phyloP scores from a whole-genome alignment of 1,140 invertebrate genomes.

The Drosophila willistoni region DNA sequence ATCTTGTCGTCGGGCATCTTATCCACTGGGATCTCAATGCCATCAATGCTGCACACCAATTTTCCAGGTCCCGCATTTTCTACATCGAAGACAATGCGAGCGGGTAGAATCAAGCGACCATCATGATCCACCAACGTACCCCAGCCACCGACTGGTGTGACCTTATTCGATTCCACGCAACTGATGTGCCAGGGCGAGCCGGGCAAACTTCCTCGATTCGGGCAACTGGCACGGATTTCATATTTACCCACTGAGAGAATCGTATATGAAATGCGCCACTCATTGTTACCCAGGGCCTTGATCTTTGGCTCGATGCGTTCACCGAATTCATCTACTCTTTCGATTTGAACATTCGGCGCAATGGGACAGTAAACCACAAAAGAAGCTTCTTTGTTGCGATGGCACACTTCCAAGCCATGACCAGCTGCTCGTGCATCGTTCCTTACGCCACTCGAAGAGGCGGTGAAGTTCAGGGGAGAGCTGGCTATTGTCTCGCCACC shows the following conservation, averaged over 20 bases:
- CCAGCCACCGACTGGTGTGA: slow-evolving; percentile 91
- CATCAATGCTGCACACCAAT: slow-evolving; percentile 86
- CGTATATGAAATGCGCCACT: slow-evolving; percentile 86
- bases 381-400: slow-evolving; percentile 89
- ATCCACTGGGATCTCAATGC: slow-evolving; percentile 84
- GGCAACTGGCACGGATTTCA: slow-evolving; percentile 85
- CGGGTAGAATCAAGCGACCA: slow-evolving; percentile 89
- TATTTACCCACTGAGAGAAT: slow-evolving; percentile 85
- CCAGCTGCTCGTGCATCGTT: slow-evolving; percentile 85
- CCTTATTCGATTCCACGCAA: slow-evolving; percentile 83
- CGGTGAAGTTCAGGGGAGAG: slow-evolving; percentile 86
- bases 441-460: slow-evolving; percentile 78
- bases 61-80: slow-evolving; percentile 90
- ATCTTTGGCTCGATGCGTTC: slow-evolving; percentile 83
- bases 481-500: slow-evolving; percentile 88
- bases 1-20: slow-evolving; percentile 75
- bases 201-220: slow-evolving; percentile 84
- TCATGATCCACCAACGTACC: slow-evolving; percentile 89
- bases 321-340: slow-evolving; percentile 75
- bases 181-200: slow-evolving; percentile 85
- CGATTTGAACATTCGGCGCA: slow-evolving; percentile 85
- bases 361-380: slow-evolving; percentile 87
- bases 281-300: slow-evolving; percentile 82
- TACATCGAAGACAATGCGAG: slow-evolving; percentile 90
- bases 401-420: slow-evolving; percentile 87